phyloP scores from a whole-genome alignment of 1,140 invertebrate genomes.

The Adelges cooleyi region DNA sequence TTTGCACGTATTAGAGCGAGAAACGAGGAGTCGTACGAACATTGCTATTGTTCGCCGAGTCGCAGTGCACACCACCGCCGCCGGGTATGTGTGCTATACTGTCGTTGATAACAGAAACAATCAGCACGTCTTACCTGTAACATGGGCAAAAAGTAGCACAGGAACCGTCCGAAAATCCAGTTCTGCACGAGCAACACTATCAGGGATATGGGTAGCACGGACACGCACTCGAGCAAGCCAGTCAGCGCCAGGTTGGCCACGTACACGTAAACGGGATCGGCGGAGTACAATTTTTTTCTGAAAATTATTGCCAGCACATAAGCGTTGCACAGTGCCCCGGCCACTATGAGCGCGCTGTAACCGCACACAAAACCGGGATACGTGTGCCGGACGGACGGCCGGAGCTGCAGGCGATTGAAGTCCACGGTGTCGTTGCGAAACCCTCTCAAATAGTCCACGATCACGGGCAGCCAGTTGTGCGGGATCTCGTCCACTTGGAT shows the following conservation, averaged over 20 bases:
- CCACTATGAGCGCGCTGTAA: constrained; percentile 46
- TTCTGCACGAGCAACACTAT: constrained; percentile 57
- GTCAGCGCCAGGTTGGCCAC: constrained; percentile 55
- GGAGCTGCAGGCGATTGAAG: constrained; percentile 39
- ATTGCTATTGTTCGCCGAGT: too few relatives aligned
- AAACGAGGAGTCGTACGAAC: too few relatives aligned
- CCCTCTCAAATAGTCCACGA: constrained; percentile 35
- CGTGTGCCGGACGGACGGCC: constrained; percentile 41
- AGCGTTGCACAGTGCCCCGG: constrained; percentile 48
- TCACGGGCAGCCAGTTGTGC: constrained; percentile 34
- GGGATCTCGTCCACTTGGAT: constrained; percentile 28
- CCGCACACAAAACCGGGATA: constrained; percentile 54
- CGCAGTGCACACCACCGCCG: too few relatives aligned
- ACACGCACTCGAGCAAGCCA: constrained; percentile 53
- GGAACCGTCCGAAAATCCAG: constrained; percentile 60
- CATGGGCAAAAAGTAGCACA: constrained; percentile 65
- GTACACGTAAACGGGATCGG: constrained; percentile 52
- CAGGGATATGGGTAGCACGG: constrained; percentile 54
- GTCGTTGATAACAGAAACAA: too few relatives aligned
- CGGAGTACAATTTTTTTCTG: constrained; percentile 45
- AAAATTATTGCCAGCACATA: constrained; percentile 49
- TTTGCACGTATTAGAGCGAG: too few relatives aligned
- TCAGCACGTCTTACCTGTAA: constrained; percentile 57
- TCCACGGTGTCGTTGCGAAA: constrained; percentile 39
- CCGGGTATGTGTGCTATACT: too few relatives aligned